phyloP scores from a whole-genome alignment of 1,140 invertebrate genomes.

The Scaptomyza graminum region DNA sequence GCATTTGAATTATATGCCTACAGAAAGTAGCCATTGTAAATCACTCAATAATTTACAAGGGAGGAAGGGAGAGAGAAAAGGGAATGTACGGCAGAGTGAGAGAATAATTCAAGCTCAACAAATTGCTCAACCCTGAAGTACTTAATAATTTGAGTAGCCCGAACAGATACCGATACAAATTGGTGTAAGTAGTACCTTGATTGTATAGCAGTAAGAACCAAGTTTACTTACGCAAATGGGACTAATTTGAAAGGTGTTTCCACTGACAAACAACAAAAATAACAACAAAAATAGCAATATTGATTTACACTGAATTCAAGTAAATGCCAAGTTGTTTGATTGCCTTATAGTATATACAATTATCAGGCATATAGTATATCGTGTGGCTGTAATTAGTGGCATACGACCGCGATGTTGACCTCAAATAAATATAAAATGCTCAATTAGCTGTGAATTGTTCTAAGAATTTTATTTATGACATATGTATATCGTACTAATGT shows the following conservation, averaged over 20 bases:
- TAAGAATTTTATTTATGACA: conserved; percentile 2
- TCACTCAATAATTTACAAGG: conserved; percentile 66
- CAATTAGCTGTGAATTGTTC: conserved; percentile 12
- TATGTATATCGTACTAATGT: conserved; percentile 11
- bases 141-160: conserved; percentile 47
- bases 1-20: conserved; percentile 61
- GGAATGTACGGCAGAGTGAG: background rate
- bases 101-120: conserved; percentile 38
- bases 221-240: conserved; percentile 64
- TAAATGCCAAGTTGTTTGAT: conserved; percentile 11
- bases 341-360: conserved; percentile 12
- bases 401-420: conserved; percentile 71
- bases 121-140: conserved; percentile 44
- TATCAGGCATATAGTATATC: conserved; percentile 35
- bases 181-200: conserved; percentile 37
- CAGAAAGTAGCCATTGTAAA: conserved; percentile 44
- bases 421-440: conserved; percentile 44
- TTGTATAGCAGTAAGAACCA: conserved; percentile 28
- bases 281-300: conserved; percentile 34
- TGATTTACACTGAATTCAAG: conserved; percentile 50
- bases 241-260: conserved; percentile 50
- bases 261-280: conserved; percentile 30
- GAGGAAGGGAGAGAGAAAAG: background rate
- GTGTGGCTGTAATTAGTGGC: conserved; percentile 59
- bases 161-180: conserved; percentile 8